phyloP scores from a whole-genome alignment of 2,888 invertebrate species.

The Emmelina monodactyla region DNA sequence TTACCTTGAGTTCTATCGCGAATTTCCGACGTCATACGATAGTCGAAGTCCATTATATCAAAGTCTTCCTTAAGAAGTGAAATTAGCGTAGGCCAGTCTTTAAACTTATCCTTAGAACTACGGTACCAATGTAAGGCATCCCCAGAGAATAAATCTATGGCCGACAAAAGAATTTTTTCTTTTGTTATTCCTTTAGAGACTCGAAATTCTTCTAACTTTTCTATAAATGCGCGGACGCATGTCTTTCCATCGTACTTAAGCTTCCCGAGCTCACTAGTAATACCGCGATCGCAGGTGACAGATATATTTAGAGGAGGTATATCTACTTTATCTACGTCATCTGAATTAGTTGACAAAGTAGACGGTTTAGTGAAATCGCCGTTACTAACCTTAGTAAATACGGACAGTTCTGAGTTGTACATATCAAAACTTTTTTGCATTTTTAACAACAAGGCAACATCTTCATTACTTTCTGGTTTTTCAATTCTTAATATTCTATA shows the following conservation, averaged over 20 bases:
- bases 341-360: neutral
- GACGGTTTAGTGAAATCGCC: neutral
- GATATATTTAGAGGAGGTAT: neutral
- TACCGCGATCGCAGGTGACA: constrained; percentile 4
- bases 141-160: constrained; percentile 10
- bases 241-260: constrained; percentile 11
- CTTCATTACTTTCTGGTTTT: neutral
- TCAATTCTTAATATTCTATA: constrained; percentile 1
- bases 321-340: neutral
- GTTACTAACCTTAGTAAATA: neutral
- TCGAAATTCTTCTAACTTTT: constrained; percentile 7
- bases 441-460: neutral
- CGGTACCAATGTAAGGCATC: constrained; percentile 15
- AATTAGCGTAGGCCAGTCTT: constrained; percentile 8
- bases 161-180: constrained; percentile 8
- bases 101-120: constrained; percentile 5
- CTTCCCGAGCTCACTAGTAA: constrained; percentile 2
- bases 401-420: neutral
- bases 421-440: neutral
- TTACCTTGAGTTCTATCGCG: constrained; percentile 13
- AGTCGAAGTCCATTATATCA: constrained; percentile 1
- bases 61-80: constrained; percentile 8
- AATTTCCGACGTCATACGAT: constrained; percentile 12
- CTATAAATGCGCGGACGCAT: constrained; percentile 11
- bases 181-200: constrained; percentile 4